These are phyloP conservation scores for Nineta flava DNA, from an alignment of 2,888 invertebrate species.

Conservation along the genomic window DNA sequence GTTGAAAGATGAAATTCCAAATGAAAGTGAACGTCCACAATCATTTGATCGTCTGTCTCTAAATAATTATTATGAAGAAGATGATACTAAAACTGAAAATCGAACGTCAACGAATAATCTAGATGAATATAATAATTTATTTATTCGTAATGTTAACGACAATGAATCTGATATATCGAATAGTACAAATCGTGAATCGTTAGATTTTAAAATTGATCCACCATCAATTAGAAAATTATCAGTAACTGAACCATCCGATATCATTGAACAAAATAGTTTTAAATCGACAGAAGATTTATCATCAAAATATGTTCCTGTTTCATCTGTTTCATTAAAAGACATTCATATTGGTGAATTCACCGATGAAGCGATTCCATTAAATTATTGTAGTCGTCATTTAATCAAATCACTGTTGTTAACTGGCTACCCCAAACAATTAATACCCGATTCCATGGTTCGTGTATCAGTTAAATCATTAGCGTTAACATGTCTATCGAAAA, in stretches of 20 bases:
- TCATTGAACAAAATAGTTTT: neutral
- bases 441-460: conserved; percentile 59
- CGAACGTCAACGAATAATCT: conserved; percentile 2
- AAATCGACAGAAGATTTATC: conserved; percentile 9
- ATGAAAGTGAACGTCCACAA: too few relatives aligned
- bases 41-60: conserved; percentile 12
- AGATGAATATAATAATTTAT: conserved; percentile 16
- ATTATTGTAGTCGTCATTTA: conserved; percentile 57
- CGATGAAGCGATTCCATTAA: conserved; percentile 47
- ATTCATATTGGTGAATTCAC: conserved; percentile 47
- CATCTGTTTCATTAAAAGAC: conserved; percentile 25
- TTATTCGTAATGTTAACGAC: conserved; percentile 13
- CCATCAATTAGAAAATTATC: conserved; percentile 23
- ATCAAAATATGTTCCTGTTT: too few relatives aligned
- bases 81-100: neutral
- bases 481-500: conserved; percentile 59
- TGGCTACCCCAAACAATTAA: conserved; percentile 36
- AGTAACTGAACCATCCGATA: too few relatives aligned
- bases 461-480: conserved; percentile 87
- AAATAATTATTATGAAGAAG: conserved; percentile 7
- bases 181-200: conserved; percentile 2
- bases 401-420: conserved; percentile 56
- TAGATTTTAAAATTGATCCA: conserved; percentile 17
- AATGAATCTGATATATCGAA: conserved; percentile 5
- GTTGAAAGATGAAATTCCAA: conserved; percentile 10